Evolutionary conservation across 2,797 vertebrate species (phyloP), one percentile per base, ranked within the genome.

Genomic region (Typhlichthys eigenmanni): DNA sequence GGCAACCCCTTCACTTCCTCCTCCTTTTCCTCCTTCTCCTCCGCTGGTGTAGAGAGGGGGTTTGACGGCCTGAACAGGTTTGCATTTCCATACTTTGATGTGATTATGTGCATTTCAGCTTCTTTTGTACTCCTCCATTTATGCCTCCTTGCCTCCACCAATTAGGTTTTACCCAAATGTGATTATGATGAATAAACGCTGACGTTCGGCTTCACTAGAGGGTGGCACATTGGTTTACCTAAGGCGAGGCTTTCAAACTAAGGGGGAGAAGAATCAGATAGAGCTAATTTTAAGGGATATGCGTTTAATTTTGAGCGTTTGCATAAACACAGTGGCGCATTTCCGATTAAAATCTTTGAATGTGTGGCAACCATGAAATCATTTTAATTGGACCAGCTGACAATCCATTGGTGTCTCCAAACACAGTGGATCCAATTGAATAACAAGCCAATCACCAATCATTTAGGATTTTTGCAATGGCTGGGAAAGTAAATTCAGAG

Each of bases 141-240:
- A 74, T 86, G 83, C 81, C 79, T 87, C 78, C 75, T 82, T 86
- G 85, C 80, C 62, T 86, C 72, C 76, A 71, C 86, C 88, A 91
- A 87, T 89, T 91, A 90, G 65, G 76, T 90, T 90, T 91, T 82
- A 88, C 87, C 72, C 84, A 87, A 89, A 91, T 83, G 88, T 91
- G 90, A 92, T 93, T 91, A 92, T 90, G 83, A 86, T 84, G 85
- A 88, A 83, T 90, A 90, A 90, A 87, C 85, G 88, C 84, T 82
- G 73, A 62, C 68, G 87, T 92, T 92, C 86, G 43, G 85, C 89
- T 93, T 82, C 88, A 89, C 68, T 90, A 90, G 88, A 92, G 85
- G 81, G 83, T 75, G 82, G 85, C 75, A 79, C 83, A 82, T 87
- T 84, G 82, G 81, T 91, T 87, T 77, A 89, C 85, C 87, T 81